Evolutionary conservation across 2,888 invertebrate species (phyloP).

Genomic region (Boloria selene): DNA sequence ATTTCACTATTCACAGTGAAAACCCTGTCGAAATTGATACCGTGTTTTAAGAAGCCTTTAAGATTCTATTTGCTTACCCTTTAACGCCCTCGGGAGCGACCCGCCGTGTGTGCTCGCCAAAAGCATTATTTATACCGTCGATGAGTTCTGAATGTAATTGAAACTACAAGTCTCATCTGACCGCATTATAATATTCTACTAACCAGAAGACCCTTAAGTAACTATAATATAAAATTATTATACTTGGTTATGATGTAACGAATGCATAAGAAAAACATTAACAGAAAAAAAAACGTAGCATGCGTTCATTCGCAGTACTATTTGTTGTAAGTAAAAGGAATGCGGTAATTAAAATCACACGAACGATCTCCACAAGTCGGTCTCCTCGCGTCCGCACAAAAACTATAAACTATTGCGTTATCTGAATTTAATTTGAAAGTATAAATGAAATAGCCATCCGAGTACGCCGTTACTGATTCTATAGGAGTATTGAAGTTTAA

Average conservation of each 20-base stretch:
- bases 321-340: not conserved
- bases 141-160: conserved; percentile 12
- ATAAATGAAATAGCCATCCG: not conserved
- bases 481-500: conserved; percentile 11
- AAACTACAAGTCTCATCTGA: conserved; percentile 4
- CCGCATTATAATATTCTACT: not conserved
- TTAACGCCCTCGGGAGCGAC: conserved; percentile 30
- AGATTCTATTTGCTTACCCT: conserved; percentile 42
- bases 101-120: conserved; percentile 16
- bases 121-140: conserved; percentile 19
- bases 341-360: not conserved
- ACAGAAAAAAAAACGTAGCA: no score
- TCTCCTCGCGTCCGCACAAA: not conserved
- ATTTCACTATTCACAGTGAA: conserved; percentile 24
- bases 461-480: conserved; percentile 2
- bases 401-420: conserved; percentile 11
- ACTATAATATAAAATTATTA: no score
- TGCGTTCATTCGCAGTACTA: not conserved
- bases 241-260: no score
- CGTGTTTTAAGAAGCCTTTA: conserved; percentile 37
- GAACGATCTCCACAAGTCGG: not conserved
- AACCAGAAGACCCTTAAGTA: no score
- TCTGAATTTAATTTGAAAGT: conserved; percentile 7
- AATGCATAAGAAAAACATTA: no score
- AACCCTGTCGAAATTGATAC: conserved; percentile 33